These are phyloP conservation scores for Netta rufina DNA, from an alignment of 2,797 vertebrate species.

Conservation along the genomic window DNA sequence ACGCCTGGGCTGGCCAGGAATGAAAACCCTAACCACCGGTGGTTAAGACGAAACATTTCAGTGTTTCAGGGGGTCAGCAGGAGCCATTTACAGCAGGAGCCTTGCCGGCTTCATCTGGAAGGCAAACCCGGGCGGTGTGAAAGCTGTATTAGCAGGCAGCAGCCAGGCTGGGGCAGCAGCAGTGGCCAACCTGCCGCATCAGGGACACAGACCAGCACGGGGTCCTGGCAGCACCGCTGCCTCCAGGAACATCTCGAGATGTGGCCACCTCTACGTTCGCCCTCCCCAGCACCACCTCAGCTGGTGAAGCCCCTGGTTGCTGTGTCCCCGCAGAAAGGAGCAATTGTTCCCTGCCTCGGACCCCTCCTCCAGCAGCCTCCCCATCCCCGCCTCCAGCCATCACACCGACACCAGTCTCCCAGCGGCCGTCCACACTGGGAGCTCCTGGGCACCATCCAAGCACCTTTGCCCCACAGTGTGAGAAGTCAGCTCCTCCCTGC, in stretches of 20 bases:
- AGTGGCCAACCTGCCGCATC: background rate
- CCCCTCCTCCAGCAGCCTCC: background rate
- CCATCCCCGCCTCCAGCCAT: background rate
- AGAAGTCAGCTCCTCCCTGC: background rate
- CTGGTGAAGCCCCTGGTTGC: background rate
- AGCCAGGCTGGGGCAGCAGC: conserved; percentile 67
- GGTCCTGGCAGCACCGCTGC: background rate
- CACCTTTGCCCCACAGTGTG: background rate
- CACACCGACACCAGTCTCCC: background rate
- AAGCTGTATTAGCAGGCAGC: conserved; percentile 3
- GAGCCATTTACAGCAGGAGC: background rate
- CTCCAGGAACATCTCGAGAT: background rate
- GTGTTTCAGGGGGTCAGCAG: fast-evolving
- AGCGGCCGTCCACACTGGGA: background rate
- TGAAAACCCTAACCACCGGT: background rate
- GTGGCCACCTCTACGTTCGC: background rate
- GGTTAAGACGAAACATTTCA: background rate
- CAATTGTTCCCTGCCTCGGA: background rate
- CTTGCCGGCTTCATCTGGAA: background rate
- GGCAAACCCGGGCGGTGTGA: background rate
- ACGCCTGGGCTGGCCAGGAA: background rate
- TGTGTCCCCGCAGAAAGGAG: background rate
- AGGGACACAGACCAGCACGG: background rate
- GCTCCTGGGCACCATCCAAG: background rate
- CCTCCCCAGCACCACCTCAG: background rate